phyloP scores from a whole-genome alignment of 1,140 invertebrate species.

The Dermatophagoides farinae region DNA sequence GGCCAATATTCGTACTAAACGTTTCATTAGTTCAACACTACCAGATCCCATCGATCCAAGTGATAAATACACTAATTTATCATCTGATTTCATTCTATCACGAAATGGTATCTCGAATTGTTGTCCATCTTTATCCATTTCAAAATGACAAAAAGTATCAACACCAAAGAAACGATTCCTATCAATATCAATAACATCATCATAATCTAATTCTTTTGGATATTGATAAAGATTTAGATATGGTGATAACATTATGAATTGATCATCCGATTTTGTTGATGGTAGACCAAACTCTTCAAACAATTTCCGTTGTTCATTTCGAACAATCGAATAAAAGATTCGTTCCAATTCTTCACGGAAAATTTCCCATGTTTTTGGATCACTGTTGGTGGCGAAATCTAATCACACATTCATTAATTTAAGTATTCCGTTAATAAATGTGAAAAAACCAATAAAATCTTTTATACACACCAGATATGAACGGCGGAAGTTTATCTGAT shows the following conservation, averaged over 20 bases:
- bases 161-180: not conserved
- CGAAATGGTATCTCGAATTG: not conserved
- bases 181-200: not conserved
- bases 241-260: not conserved
- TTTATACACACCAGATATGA: too few species aligned
- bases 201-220: slow-evolving; percentile 16
- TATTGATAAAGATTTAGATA: slow-evolving; percentile 14
- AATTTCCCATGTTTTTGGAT: too few species aligned
- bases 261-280: not conserved
- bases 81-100: not conserved
- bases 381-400: too few species aligned
- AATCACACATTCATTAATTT: too few species aligned
- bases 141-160: not conserved
- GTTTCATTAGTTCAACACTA: slow-evolving; percentile 13
- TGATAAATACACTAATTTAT: slow-evolving; percentile 10
- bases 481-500: too few species aligned
- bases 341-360: too few species aligned
- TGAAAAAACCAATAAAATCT: too few species aligned
- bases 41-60: slow-evolving; percentile 14
- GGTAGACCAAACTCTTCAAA: too few species aligned
- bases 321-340: too few species aligned
- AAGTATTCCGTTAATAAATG: too few species aligned
- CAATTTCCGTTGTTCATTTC: too few species aligned
- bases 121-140: not conserved
- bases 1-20: not conserved